Evolutionary conservation across 2,888 invertebrate species (phyloP).

Genomic region (Theretra japonica): DNA sequence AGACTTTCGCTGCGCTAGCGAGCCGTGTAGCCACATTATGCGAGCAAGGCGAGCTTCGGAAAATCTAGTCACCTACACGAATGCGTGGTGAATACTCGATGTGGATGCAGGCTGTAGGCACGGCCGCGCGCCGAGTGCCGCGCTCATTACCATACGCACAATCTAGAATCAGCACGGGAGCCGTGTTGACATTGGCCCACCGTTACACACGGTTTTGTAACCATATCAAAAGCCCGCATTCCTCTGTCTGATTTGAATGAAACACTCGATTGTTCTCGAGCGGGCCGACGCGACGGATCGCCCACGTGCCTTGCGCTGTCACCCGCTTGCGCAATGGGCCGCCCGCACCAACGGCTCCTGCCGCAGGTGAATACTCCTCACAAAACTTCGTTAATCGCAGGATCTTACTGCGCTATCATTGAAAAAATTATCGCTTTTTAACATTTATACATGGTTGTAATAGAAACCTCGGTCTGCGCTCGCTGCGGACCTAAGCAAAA

Average conservation of each 20-base stretch:
- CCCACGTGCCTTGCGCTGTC: conserved; percentile 66
- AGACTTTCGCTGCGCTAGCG: conserved; percentile 77
- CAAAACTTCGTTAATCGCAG: background rate
- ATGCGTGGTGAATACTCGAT: conserved; percentile 58
- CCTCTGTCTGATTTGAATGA: conserved; percentile 68
- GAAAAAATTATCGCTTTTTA: background rate
- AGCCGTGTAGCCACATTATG: conserved; percentile 62
- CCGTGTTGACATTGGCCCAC: conserved; percentile 81
- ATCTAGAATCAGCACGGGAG: conserved; percentile 66
- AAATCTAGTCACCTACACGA: conserved; percentile 79
- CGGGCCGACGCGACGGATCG: conserved; percentile 49
- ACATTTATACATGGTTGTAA: background rate
- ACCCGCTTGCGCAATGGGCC: conserved; percentile 68
- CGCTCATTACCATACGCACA: conserved; percentile 72
- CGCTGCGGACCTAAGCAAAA: background rate
- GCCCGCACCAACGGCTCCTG: conserved; percentile 45
- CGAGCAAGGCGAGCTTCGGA: conserved; percentile 72
- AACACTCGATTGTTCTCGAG: conserved; percentile 74
- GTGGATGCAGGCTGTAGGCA: conserved; percentile 55
- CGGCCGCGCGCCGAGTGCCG: conserved; percentile 35
- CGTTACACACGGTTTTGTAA: conserved; percentile 78
- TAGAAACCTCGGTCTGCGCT: background rate
- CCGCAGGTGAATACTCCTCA: conserved; percentile 58
- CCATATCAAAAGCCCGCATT: conserved; percentile 78
- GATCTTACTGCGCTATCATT: background rate